Evolutionary conservation across 1,140 invertebrate species (phyloP), one percentile per base, ranked within the genome.

Genomic region (Chironomus tepperi): DNA sequence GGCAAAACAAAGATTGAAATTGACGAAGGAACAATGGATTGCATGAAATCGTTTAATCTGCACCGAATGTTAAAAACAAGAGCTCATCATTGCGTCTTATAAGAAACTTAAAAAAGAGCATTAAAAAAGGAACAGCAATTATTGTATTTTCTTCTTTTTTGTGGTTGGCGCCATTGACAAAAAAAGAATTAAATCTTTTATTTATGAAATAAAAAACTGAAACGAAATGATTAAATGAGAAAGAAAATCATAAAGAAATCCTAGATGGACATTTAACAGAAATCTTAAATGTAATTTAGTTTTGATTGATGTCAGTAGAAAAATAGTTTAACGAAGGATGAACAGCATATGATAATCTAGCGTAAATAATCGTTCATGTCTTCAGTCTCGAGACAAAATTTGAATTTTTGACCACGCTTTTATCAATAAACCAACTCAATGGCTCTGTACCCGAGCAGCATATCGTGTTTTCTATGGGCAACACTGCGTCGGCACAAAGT

Each of bases 41-140:
- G 47, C 47, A 57, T n/a, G 47, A 57, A 57, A 57, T 57, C 47
- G 16, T 70, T 70, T 70, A 70, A 70, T 70, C 65, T 70, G 65
- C 47, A 57, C 65, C 65, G 65, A 70, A 70, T n/a, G 47, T 34
- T 34, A 34, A 34, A 34, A 34, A 34, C 24, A 34, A 34, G 24
- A 34, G 24, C 47, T 57, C 47, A 57, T 57, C 47, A 57, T 57
- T 57, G 47, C 47, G 47, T 10, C 24, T 34, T 34, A 34, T 5
- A n/a, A 57, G 47, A 57, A 15, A 47, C 15, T 47, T 9, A 47
- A 57, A 57, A 57, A 57, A 57, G 47, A n/a, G 47, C 47, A 57
- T 15, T 57, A 57, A 57, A 5, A 57, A 57, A 57, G 47, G 47
- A 57, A 57, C 12, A 57, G 47, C 12, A 57, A 57, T 57, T 12